Percentiles rank a stretch among this genome's conserved stretches.
Conservation (phyloP, 2,113 vertebrate species). For the Pantherophis guttatus region DNA sequence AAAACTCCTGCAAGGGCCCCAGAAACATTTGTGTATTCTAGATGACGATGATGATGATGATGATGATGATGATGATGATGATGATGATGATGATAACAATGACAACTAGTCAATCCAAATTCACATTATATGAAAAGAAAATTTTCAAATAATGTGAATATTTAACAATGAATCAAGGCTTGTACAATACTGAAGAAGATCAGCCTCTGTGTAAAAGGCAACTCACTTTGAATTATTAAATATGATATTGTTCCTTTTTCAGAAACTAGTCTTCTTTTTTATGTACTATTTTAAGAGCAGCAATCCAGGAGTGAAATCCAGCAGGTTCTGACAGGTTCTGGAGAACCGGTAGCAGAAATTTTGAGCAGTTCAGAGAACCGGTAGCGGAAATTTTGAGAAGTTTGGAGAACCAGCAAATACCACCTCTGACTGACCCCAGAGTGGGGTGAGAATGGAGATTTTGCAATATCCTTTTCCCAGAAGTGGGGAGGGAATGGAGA, state of each 20-base stretch:
- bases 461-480: too few species aligned
- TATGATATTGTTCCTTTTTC: background rate
- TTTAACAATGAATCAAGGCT: background rate
- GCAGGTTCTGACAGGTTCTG: too few species aligned
- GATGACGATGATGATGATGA: background rate
- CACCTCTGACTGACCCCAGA: too few species aligned
- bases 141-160: background rate
- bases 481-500: too few species aligned
- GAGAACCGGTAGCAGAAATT: too few species aligned
- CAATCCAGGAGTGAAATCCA: background rate
- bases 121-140: accelerated
- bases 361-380: too few species aligned
- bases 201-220: background rate
- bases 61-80: too few species aligned
- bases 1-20: background rate
- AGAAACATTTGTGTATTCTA: background rate
- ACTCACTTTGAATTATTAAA: background rate
- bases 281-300: background rate
- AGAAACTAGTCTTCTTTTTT: background rate
- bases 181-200: background rate
- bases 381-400: too few species aligned
- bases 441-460: too few species aligned
- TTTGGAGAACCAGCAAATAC: too few species aligned
- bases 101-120: background rate
- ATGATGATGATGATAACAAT: background rate